phyloP scores from a whole-genome alignment of 1,140 invertebrate species.

The Matsumurasca onukii region DNA sequence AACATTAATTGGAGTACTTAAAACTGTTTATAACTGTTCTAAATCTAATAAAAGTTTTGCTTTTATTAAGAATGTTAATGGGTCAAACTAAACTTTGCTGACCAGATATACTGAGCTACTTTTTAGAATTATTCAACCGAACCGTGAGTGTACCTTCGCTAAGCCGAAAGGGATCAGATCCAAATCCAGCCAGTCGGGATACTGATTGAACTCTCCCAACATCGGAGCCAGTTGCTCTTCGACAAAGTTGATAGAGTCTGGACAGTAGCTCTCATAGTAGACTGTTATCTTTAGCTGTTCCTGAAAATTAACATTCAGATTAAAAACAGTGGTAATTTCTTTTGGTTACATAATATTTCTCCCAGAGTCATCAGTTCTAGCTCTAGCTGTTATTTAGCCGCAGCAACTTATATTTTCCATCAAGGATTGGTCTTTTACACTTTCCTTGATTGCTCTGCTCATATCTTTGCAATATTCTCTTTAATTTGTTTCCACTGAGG shows the following conservation, averaged over 20 bases:
- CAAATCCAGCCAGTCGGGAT: conserved; percentile 1
- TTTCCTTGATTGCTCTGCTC: too few species aligned
- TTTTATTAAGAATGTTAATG: background rate
- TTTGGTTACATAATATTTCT: too few species aligned
- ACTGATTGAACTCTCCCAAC: conserved; percentile 13
- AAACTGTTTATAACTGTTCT: background rate
- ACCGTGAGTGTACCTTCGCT: conserved; percentile 16
- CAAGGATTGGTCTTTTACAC: too few species aligned
- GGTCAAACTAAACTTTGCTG: background rate
- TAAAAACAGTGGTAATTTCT: too few species aligned
- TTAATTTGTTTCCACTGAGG: too few species aligned
- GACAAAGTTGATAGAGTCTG: conserved; percentile 5
- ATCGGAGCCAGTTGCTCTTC: conserved; percentile 2
- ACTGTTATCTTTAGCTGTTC: conserved; percentile 1
- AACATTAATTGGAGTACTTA: background rate
- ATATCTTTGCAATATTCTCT: too few species aligned
- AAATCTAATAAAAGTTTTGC: background rate
- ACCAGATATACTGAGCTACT: background rate
- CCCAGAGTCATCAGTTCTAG: too few species aligned
- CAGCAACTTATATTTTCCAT: too few species aligned
- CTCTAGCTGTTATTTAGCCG: too few species aligned
- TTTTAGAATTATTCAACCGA: background rate
- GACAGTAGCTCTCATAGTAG: conserved; percentile 20
- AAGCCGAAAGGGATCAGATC: conserved; percentile 12
- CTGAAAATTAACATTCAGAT: too few species aligned